phyloP scores from a whole-genome alignment of 1,140 invertebrate species.

The Galendromus occidentalis region DNA sequence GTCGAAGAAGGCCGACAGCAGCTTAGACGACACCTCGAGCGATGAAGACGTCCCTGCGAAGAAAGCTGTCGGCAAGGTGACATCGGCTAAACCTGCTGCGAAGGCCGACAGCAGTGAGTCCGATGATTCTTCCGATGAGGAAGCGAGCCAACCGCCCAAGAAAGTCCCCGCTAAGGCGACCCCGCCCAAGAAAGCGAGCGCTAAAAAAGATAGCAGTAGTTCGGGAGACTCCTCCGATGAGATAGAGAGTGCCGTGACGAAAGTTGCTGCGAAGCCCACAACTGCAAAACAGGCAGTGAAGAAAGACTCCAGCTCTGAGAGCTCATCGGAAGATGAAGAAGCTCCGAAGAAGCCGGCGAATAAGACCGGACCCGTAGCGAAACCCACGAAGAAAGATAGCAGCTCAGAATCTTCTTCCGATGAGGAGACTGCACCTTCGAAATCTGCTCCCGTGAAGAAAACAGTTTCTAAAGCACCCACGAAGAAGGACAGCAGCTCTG shows the following conservation, averaged over 20 bases:
- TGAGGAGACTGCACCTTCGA: no score
- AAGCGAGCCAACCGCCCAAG: no score
- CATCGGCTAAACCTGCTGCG: no score
- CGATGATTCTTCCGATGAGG: no score
- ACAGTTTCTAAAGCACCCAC: slow-evolving; percentile 13
- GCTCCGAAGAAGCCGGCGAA: not conserved
- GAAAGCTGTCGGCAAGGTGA: no score
- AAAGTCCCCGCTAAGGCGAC: no score
- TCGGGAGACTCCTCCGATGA: slow-evolving; percentile 12
- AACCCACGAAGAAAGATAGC: not conserved
- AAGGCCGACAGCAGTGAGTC: no score
- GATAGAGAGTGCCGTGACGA: not conserved
- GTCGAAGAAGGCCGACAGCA: no score
- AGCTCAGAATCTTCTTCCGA: not conserved
- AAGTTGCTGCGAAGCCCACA: no score
- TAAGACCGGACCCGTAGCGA: not conserved
- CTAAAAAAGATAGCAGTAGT: slow-evolving; percentile 17
- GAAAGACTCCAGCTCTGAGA: slow-evolving; percentile 5
- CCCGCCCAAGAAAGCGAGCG: not conserved
- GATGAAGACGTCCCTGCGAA: no score
- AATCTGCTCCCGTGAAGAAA: no score
- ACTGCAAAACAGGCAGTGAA: not conserved
- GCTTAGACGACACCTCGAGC: no score
- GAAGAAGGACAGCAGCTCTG: slow-evolving; percentile 14
- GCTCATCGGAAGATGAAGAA: not conserved